Evolutionary conservation across 2,888 invertebrate species (phyloP).

Genomic region (Rotaria sp.): DNA sequence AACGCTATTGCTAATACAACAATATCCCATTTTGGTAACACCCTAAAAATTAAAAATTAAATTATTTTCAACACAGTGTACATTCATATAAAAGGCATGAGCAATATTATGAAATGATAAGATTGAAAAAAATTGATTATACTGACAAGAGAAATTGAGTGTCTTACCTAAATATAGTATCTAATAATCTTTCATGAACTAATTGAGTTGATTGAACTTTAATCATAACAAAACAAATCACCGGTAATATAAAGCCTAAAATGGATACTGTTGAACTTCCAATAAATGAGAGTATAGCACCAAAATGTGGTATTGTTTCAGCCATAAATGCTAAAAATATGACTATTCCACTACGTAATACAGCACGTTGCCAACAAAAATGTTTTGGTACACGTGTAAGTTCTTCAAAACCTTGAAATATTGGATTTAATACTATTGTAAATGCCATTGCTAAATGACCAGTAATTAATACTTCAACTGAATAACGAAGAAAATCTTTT

Average conservation of each 20-base stretch:
- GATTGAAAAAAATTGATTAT: neutral
- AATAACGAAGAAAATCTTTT: slow-evolving; percentile 59
- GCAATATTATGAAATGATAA: neutral
- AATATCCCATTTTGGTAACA: slow-evolving; percentile 60
- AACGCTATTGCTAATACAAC: slow-evolving; percentile 64
- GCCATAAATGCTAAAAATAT: slow-evolving; percentile 69
- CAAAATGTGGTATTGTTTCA: slow-evolving; percentile 75
- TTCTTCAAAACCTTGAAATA: slow-evolving; percentile 69
- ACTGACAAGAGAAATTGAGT: slow-evolving; percentile 40
- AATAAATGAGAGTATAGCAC: slow-evolving; percentile 74
- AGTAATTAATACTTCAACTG: slow-evolving; percentile 64
- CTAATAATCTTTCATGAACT: slow-evolving; percentile 50
- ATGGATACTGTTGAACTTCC: slow-evolving; percentile 77
- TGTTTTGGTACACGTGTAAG: slow-evolving; percentile 52
- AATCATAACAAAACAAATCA: slow-evolving; percentile 70
- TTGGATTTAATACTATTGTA: slow-evolving; percentile 67
- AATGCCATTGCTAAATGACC: slow-evolving; percentile 65
- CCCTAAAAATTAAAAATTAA: slow-evolving; percentile 55
- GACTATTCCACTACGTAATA: slow-evolving; percentile 66
- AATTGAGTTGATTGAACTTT: slow-evolving; percentile 17
- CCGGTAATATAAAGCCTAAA: slow-evolving; percentile 74
- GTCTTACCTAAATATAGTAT: slow-evolving; percentile 47
- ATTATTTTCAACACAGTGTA: neutral
- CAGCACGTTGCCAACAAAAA: slow-evolving; percentile 68
- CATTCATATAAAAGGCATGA: neutral